Evolutionary conservation across 2,797 vertebrate genomes (phyloP), one percentile per base, ranked within the genome.

Genomic region (Epinephelus awoara): DNA sequence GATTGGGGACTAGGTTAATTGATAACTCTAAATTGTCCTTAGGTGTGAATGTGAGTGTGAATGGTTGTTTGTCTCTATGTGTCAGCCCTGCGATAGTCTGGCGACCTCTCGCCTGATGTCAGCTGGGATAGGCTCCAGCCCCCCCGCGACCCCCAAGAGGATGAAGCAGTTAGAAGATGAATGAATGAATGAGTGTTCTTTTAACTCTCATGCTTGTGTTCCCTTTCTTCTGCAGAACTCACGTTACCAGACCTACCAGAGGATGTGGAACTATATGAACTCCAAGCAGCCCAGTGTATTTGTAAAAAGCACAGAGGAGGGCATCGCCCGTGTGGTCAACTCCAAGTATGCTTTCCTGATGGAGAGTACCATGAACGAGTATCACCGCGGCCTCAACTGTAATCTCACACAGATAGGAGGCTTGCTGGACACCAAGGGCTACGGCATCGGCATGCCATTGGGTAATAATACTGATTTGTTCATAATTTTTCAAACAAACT

Each of bases 211-310:
- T 52, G 59, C 21, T 67, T 56, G 5, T 62, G 47, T 67, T 80
- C 0, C 59, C 3, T 3, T 79, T 75, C 67, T 56, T 61, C 19
- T 65, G 18, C 93, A 99, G 98, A 99, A 98, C 89, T 99, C 98
- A 0, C 96, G 97, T 34, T 99, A 99, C 89, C 98, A 99, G 95
- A 99, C 98, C 2, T 99, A 99, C 92, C 98, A 99, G 89, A 94
- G 98, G 75, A 99, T 99, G 98, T 99, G 98, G 98, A 99, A 99
- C 92, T 99, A 97, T 93, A 99, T 99, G 98, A 96, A 98, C 89
- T 99, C 98, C 64, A 99, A 99, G 94, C 98, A 99, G 94, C 98
- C 98, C 0, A 97, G 97, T 1, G 98, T 99, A 64, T 99, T 99
- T 18, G 98, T 99, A 78, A 99, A 99, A 94, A 99, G 97, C 95